A percentile compares a stretch with the other conserved stretches of the same genome.
These are phyloP conservation scores for Sebastes itinus DNA, from an alignment of 2,797 vertebrate genomes.

Conservation along the genomic window DNA sequence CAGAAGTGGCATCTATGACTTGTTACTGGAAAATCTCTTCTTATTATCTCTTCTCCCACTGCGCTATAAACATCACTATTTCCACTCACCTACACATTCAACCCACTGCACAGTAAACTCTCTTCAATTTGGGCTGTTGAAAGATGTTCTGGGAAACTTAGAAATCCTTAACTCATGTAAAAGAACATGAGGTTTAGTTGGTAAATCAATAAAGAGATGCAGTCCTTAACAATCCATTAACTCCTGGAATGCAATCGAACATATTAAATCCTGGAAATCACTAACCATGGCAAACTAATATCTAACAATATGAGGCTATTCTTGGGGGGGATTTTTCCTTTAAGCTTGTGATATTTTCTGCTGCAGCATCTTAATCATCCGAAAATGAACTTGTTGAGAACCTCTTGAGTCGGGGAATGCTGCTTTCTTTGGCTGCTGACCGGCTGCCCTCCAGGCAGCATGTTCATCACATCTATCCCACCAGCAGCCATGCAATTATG, in stretches of 20 bases:
- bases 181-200: neutral
- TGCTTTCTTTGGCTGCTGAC: constrained; percentile 48
- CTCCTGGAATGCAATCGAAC: neutral
- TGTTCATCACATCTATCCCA: constrained; percentile 34
- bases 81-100: neutral
- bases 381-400: constrained; percentile 40
- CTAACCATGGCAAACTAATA: neutral
- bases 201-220: neutral
- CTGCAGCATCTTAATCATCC: constrained; percentile 42
- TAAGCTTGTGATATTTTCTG: constrained; percentile 40
- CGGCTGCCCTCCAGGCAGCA: constrained; percentile 20
- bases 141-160: neutral
- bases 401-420: constrained; percentile 34
- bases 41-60: neutral
- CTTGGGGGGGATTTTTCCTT: constrained; percentile 7
- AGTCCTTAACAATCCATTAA: neutral
- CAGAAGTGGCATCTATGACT: neutral
- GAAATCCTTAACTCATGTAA: neutral
- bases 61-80: neutral
- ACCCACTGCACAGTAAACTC: neutral
- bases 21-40: neutral
- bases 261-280: constrained; percentile 25
- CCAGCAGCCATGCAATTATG: constrained; percentile 20
- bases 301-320: constrained; percentile 8
- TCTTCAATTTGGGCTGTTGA: neutral